A percentile compares a stretch with the other conserved stretches of the same genome.
These are phyloP conservation scores for Silvanus unidentatus DNA, from an alignment of 2,888 invertebrate species.

Conservation along the genomic window DNA sequence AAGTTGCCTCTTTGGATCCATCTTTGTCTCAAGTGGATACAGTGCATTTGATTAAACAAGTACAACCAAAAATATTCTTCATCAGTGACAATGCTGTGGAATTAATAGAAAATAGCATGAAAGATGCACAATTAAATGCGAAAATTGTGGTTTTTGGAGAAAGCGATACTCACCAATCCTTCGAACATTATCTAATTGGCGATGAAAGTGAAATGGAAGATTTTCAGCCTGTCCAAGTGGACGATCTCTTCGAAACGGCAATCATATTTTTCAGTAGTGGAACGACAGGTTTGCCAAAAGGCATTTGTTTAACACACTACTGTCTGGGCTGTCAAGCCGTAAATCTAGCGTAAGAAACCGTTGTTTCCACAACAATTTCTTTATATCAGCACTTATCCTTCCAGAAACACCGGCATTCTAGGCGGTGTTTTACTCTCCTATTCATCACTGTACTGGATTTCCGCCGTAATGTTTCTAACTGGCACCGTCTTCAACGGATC, in stretches of 20 bases:
- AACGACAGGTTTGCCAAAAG: constrained; percentile 41
- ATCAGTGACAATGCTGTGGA: constrained; percentile 26
- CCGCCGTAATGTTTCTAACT: constrained; percentile 25
- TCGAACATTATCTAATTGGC: constrained; percentile 26
- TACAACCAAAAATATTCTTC: constrained; percentile 34
- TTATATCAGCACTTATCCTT: neutral
- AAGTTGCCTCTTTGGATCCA: constrained; percentile 33
- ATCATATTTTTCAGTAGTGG: constrained; percentile 37
- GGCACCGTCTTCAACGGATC: constrained; percentile 24
- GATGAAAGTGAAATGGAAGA: constrained; percentile 23
- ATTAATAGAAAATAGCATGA: constrained; percentile 27
- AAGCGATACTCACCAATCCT: constrained; percentile 19
- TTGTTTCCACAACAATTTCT: neutral
- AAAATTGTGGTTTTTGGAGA: constrained; percentile 34
- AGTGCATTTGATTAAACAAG: constrained; percentile 27
- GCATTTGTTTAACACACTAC: constrained; percentile 32
- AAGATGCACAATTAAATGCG: constrained; percentile 21
- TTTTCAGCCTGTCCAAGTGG: constrained; percentile 26
- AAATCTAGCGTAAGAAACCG: constrained; percentile 20
- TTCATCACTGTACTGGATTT: constrained; percentile 39
- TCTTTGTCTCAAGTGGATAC: constrained; percentile 27
- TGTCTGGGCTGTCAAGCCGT: constrained; percentile 19
- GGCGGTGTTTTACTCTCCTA: constrained; percentile 20
- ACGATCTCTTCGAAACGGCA: constrained; percentile 22
- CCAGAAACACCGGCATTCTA: constrained; percentile 18